Base-by-base conservation (phyloP, 2,797 vertebrate genomes). In the Periparus ater region DNA sequence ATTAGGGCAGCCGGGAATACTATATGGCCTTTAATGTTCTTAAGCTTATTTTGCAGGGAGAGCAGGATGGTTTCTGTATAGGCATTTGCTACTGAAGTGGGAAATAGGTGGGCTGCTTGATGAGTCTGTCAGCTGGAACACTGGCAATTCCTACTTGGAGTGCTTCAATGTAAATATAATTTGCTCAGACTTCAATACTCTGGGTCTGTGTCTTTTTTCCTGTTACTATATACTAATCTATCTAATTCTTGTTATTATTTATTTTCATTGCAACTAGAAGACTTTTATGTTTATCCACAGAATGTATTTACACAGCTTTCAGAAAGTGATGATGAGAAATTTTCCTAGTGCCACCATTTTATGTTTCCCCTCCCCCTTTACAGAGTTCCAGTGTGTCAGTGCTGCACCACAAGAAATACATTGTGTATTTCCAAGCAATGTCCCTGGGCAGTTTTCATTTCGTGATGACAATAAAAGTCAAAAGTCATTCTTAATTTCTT, bases 71-170 rank as follows among this genome's bases (percentile, higher is more conserved):
- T 77, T 95, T 91, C 86, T 91, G 44, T 63, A 92, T 1, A 89
- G 79, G 66, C 90, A 89, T 76, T 71, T 95, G 82, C 66, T 95
- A 83, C 77, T 88, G 81, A 96, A 97, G 92, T 70, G 84, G 92
- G 90, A 96, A 73, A 42, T 86, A 95, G 94, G 93, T 95, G 94
- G 95, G 84, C 70, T 94, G 91, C 92, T 93, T 92, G 94, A 91
- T 96, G 96, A 96, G 92, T 91, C 96, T 94, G 78, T 89, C 84
- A 96, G 90, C 81, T 88, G 91, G 91, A 97, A 95, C 94, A 75
- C 85, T 96, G 87, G 71, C 54, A 85, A 90, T 76, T 26, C 14
- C 63, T 91, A 74, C 78, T 86, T 86, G 86, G 92, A 81, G 84
- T 77, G 73, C 73, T 93, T 91, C 90, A 93, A 38, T 30, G 61